These are phyloP conservation scores for Pristis pectinata DNA, from an alignment of 2,797 vertebrate genomes.

Conservation along the genomic window DNA sequence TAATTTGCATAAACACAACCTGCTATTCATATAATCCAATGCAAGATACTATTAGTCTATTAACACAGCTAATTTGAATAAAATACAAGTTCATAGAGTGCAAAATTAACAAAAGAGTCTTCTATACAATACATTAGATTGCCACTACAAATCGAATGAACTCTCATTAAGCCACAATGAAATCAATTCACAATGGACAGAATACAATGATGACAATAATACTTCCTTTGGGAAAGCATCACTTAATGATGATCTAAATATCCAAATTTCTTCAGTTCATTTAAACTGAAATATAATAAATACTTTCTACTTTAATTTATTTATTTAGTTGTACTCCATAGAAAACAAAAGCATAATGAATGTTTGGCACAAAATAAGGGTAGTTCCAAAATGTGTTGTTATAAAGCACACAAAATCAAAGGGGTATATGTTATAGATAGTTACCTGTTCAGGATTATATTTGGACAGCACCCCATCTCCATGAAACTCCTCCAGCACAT, in stretches of 20 bases:
- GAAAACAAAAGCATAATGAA: constrained; percentile 10
- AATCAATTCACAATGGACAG: background rate
- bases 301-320: background rate
- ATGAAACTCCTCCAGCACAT: constrained; percentile 82
- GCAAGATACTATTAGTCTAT: background rate
- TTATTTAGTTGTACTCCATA: background rate
- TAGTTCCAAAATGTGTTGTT: background rate
- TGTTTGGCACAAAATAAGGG: background rate
- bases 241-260: background rate
- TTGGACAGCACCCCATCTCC: constrained; percentile 74
- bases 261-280: background rate
- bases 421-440: constrained; percentile 39
- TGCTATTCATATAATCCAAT: background rate
- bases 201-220: background rate
- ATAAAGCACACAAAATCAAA: background rate
- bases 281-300: background rate
- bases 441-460: constrained; percentile 82
- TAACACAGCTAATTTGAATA: background rate
- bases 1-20: background rate
- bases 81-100: background rate
- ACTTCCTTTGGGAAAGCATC: background rate
- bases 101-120: background rate
- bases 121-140: background rate
- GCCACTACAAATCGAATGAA: background rate
- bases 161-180: background rate